Percentiles rank a stretch among this genome's conserved stretches.
Conservation (phyloP, 1,140 invertebrate genomes). For the Lithobius niger region DNA sequence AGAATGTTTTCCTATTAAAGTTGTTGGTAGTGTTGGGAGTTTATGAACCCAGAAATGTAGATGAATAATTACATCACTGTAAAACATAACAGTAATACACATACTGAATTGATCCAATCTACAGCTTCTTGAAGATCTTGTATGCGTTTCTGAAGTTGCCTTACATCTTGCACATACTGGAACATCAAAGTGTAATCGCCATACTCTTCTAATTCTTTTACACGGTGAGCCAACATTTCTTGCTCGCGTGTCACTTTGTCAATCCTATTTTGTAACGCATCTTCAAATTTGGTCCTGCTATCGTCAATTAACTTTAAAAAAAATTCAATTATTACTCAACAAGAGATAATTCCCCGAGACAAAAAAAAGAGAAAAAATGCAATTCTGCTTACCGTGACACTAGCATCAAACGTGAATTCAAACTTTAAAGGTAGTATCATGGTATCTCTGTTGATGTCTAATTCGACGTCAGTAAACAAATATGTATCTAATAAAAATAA, state of each 20-base stretch:
- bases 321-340: constrained; percentile 8
- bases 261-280: constrained; percentile 49
- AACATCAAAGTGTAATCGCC: constrained; percentile 36
- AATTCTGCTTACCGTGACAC: constrained; percentile 33
- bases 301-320: constrained; percentile 49
- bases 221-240: constrained; percentile 50
- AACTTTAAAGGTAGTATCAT: constrained; percentile 32
- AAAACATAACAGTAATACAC: not conserved
- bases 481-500: constrained; percentile 31
- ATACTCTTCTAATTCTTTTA: constrained; percentile 38
- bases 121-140: constrained; percentile 54
- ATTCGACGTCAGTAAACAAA: constrained; percentile 24
- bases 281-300: constrained; percentile 65
- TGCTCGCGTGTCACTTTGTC: constrained; percentile 52
- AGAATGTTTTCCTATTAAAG: too few species aligned
- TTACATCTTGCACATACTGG: constrained; percentile 44
- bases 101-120: constrained; percentile 60
- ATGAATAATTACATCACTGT: too few species aligned
- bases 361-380: not conserved
- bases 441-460: constrained; percentile 30
- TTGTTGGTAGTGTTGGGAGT: too few species aligned
- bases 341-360: not conserved
- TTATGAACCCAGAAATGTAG: too few species aligned
- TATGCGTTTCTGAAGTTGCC: constrained; percentile 56
- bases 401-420: constrained; percentile 31